Base-by-base conservation (phyloP, 2,888 invertebrate genomes). In the Piscicola geometra region DNA sequence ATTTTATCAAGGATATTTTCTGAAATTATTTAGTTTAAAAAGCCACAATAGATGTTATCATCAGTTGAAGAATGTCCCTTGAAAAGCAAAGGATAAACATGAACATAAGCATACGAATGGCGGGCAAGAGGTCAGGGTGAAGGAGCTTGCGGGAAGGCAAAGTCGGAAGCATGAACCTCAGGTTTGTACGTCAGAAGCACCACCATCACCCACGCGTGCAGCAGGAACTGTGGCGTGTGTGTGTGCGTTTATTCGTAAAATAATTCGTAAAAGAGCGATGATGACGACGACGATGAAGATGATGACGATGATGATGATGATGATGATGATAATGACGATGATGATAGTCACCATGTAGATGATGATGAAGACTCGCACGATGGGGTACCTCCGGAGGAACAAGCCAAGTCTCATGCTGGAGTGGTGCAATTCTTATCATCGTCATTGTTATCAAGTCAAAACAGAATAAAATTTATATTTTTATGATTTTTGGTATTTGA, bases 131-230 rank as follows among this genome's bases (percentile, higher is more conserved):
- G 50, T 47, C 9, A 21, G 9, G 60, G 5, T 56, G 15, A 56
- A 5, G 60, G 60, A 15, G 60, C n/a, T 3, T 56, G 60, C 3
- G 60, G 60, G 25, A 56, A 56, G 25, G 60, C n/a, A 5, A 78
- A 80, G 70, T 80, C 81, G 9, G 77, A 41, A 25, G 88, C 81
- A 77, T 88, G 88, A 21, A 86, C 84, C 81, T 88, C 88, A 60
- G 90, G 90, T 68, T 90, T 89, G 81, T 91, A 91, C 2, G 91
- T 90, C 76, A 92, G 88, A 75, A 93, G 86, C 28, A 93, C 91
- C 72, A 92, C 88, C 84, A 92, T 88, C 72, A 93, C 92, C 92
- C 92, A 93, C 30, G 92, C 85, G 84, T 93, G 93, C 21, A 93
- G 87, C 72, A 92, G 86, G n/a, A 90, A 86, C 91, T 90, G 87